Base-by-base conservation (phyloP, 2,797 vertebrate genomes). In the Echeneis naucrates region DNA sequence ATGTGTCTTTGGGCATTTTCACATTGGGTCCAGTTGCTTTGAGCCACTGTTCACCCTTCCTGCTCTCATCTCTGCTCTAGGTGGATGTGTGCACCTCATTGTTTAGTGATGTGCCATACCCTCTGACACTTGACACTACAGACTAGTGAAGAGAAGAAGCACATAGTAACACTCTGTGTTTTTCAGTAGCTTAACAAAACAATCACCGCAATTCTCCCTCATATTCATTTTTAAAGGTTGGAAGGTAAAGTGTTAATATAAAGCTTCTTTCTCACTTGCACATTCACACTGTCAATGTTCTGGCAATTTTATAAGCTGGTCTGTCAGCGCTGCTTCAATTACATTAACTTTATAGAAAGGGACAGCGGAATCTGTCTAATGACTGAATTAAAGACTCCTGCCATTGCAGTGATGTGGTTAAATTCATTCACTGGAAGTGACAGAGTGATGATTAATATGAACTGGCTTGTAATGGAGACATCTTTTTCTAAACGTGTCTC, bases 191-290 rank as follows among this genome's bases (percentile, higher is more conserved):
- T 27, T 42, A 78, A 44, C 17, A 17, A 12, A 54, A 44, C n/a
- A 11, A 7, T 65, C 27, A 19, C 16, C 42, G 2, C 32, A 30
- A 21, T 19, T 12, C 12, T 55, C 17, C 12, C 23, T 63, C 37
- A 52, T 33, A 63, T 57, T 60, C 24, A 55, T 42, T 14, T 42
- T 59, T 38, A n/a, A 44, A 35, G 24, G 62, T 16, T 61, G n/a
- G 6, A 33, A 44, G 51, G 5, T n/a, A 21, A 57, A 52, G 19
- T 13, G 1, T 8, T 40, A 23, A 63, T 68, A n/a, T 63, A 5
- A 19, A 57, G 40, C 61, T 70, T 30, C 44, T 68, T 51, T 67
- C 65, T 70, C 50, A 51, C 35, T 4, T 35, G 30, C 42, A 35
- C 47, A 64, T 35, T 30, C 13, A 5, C 14, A 52, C 37, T 32